Percentiles rank a stretch among this genome's conserved stretches.
phyloP scores from a whole-genome alignment of 1,140 invertebrate genomes.

The Drosophila arawakana region DNA sequence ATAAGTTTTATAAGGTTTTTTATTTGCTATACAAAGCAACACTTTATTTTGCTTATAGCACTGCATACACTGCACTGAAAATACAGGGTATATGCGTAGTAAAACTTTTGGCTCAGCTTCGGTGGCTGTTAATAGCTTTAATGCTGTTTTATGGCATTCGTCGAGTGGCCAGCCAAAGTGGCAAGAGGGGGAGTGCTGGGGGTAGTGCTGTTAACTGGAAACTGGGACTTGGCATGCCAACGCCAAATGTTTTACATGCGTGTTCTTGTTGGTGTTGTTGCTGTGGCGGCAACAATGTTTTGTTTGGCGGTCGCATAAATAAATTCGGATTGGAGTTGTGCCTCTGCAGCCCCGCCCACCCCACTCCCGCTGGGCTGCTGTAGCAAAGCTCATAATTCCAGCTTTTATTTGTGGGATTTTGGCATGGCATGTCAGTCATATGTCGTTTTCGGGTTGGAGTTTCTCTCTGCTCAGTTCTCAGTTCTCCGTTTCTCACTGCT shows the following conservation, averaged over 20 bases:
- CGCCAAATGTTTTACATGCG: constrained; percentile 78
- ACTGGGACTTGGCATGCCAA: constrained; percentile 72
- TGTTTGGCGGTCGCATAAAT: constrained; percentile 71
- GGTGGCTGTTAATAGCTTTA: constrained; percentile 77
- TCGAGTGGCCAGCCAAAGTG: constrained; percentile 46
- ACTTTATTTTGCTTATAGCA: too few relatives aligned
- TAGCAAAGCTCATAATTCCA: constrained; percentile 77
- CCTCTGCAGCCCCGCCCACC: not conserved
- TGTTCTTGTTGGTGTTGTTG: constrained; percentile 35
- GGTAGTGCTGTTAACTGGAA: constrained; percentile 22
- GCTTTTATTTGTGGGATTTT: constrained; percentile 83
- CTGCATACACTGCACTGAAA: not conserved
- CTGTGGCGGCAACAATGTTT: constrained; percentile 72
- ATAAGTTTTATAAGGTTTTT: too few relatives aligned
- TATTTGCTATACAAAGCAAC: too few relatives aligned
- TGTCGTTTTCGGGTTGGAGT: constrained; percentile 36
- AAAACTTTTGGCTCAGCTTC: constrained; percentile 40
- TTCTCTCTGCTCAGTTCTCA: not conserved
- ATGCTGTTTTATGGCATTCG: constrained; percentile 79
- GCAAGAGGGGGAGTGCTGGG: not conserved
- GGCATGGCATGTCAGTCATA: constrained; percentile 80
- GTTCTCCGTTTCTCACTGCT: not conserved
- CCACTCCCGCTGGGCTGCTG: constrained; percentile 16
- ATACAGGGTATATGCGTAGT: constrained; percentile 14
- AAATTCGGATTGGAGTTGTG: constrained; percentile 69